These are phyloP conservation scores for Halichondria panicea DNA, from an alignment of 37 sponge, comb jelly and placozoan genomes.

Conservation along the genomic window DNA sequence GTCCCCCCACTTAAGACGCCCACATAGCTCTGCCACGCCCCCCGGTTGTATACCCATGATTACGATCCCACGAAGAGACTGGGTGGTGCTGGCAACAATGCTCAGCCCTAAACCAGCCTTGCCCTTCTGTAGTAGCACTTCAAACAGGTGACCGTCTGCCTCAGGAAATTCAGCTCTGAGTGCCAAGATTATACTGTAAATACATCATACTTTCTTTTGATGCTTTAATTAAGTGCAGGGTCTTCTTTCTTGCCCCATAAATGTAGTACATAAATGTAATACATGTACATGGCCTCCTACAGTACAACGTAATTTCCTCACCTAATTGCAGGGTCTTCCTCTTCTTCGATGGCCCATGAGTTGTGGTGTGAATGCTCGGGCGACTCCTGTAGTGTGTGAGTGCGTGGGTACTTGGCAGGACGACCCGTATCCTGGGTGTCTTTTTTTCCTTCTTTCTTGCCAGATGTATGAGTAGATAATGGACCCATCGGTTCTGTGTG, in stretches of 20 bases:
- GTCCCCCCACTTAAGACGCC: constrained; percentile 71
- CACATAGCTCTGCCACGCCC: constrained; percentile 70
- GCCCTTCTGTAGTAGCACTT: constrained; percentile 62
- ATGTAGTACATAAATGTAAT: too few relatives aligned
- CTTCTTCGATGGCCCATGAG: constrained; percentile 65
- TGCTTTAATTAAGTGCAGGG: too few relatives aligned
- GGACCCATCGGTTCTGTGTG: too few relatives aligned
- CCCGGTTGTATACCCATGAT: constrained; percentile 69
- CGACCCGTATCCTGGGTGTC: too few relatives aligned
- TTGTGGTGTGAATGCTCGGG: constrained; percentile 58
- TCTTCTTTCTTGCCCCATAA: constrained; percentile 43
- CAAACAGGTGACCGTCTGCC: constrained; percentile 64
- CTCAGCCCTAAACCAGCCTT: constrained; percentile 56
- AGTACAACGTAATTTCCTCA: too few relatives aligned
- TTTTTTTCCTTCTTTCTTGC: too few relatives aligned
- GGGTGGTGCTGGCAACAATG: constrained; percentile 44
- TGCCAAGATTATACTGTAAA: too few relatives aligned
- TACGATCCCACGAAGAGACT: constrained; percentile 46
- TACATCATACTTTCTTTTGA: too few relatives aligned
- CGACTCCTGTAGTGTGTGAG: constrained; percentile 1
- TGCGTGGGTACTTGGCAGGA: background rate
- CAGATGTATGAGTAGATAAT: too few relatives aligned
- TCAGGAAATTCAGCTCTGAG: constrained; percentile 58
- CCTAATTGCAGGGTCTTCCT: constrained; percentile 39
- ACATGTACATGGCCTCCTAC: too few relatives aligned